Percentiles rank a stretch among this genome's conserved stretches.
Evolutionary conservation across 2,888 invertebrate species (phyloP).

Genomic region (Acanthopleura granulata): DNA sequence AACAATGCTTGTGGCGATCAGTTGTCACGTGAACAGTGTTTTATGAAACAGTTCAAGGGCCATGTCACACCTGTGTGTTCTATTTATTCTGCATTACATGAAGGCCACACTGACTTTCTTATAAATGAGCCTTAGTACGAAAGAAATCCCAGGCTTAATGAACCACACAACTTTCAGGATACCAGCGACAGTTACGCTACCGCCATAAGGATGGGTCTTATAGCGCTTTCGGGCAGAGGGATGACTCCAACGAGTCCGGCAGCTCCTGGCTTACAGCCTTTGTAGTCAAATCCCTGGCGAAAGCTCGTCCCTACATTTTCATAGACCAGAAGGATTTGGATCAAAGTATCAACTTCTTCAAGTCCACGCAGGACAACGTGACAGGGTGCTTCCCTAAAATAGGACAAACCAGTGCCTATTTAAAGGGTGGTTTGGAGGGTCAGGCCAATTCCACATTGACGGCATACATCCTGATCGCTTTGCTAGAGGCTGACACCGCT

Average conservation of each 20-base stretch:
- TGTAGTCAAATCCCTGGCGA: conserved; percentile 78
- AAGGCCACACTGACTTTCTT: too few species aligned
- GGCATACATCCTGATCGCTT: conserved; percentile 39
- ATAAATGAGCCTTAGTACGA: too few species aligned
- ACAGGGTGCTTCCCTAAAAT: conserved; percentile 77
- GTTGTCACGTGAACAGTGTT: too few species aligned
- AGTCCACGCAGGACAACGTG: conserved; percentile 78
- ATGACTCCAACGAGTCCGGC: conserved; percentile 22
- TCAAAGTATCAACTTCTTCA: conserved; percentile 37
- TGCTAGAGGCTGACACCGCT: conserved; percentile 39
- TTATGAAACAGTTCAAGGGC: too few species aligned
- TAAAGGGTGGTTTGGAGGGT: conserved; percentile 37
- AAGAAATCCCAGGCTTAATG: background rate
- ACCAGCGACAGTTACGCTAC: conserved; percentile 90
- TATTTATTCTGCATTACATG: too few species aligned
- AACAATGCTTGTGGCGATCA: too few species aligned
- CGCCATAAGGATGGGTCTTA: conserved; percentile 71
- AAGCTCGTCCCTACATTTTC: conserved; percentile 68
- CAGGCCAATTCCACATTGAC: conserved; percentile 32
- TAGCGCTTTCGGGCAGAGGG: conserved; percentile 45
- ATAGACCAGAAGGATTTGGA: conserved; percentile 74
- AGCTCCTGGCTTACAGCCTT: conserved; percentile 77
- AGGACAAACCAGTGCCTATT: conserved; percentile 36
- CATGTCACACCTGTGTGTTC: too few species aligned
- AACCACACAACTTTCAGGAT: conserved; percentile 73